Conservation (phyloP, 2,888 invertebrate species). For the Anoncus sp. region DNA sequence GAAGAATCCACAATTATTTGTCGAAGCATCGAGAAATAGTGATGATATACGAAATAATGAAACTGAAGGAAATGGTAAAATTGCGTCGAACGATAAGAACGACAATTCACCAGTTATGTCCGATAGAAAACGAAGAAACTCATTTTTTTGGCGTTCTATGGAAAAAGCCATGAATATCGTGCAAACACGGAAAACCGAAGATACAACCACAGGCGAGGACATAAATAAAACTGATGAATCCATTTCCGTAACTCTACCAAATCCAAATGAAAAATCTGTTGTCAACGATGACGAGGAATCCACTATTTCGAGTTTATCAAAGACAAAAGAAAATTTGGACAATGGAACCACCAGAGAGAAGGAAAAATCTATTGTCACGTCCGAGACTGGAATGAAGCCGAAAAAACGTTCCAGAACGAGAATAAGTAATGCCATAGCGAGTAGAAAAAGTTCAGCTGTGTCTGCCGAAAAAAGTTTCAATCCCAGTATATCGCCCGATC, state of each 20-base stretch:
- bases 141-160: constrained; percentile 59
- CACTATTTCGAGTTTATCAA: too few species aligned
- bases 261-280: not conserved
- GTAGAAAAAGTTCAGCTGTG: constrained; percentile 35
- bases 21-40: not conserved
- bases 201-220: too few species aligned
- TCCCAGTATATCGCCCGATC: not conserved
- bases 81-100: not conserved
- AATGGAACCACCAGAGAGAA: too few species aligned
- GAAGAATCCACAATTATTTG: not conserved
- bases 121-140: constrained; percentile 46
- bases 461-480: constrained; percentile 11
- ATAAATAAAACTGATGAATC: constrained; percentile 1
- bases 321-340: too few species aligned
- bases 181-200: constrained; percentile 11
- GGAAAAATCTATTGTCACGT: not conserved
- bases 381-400: not conserved
- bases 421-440: constrained; percentile 48
- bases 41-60: not conserved
- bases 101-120: not conserved
- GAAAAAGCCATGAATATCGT: constrained; percentile 55
- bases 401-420: constrained; percentile 24
- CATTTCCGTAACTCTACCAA: not conserved
- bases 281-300: too few species aligned
- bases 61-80: not conserved